phyloP scores from a whole-genome alignment of 2,888 invertebrate species.

The Steinernema hermaphroditum region DNA sequence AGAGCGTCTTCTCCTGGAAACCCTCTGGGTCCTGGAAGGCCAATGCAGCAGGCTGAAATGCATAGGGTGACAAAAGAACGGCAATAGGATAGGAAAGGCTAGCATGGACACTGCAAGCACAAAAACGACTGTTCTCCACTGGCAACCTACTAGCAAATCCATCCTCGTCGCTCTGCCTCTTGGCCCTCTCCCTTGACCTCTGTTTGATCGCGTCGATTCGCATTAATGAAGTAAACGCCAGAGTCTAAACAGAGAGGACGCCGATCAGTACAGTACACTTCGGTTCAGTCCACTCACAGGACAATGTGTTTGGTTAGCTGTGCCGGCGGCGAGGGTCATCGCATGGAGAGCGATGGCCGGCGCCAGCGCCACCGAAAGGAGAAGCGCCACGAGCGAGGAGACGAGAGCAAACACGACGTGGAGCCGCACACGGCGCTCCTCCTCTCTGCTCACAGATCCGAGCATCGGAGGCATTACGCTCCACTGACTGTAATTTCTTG shows the following conservation, averaged over 20 bases:
- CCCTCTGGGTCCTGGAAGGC: not conserved
- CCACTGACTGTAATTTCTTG: not conserved
- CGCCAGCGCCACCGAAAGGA: not conserved
- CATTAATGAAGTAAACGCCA: not conserved
- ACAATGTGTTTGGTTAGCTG: conserved; percentile 11
- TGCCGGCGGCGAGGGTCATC: conserved; percentile 11
- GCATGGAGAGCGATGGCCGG: conserved; percentile 14
- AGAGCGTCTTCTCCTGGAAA: not conserved
- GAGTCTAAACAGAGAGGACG: not conserved
- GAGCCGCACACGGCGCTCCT: not conserved
- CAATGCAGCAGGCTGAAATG: not conserved
- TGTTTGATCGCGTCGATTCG: conserved; percentile 1
- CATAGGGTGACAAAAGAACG: not conserved
- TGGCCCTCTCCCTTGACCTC: not conserved
- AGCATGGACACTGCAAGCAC: no score
- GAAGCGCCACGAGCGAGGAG: conserved; percentile 7
- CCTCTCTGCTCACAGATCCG: not conserved
- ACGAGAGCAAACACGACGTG: conserved; percentile 14
- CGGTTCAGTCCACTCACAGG: not conserved
- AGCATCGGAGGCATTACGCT: not conserved
- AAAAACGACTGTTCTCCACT: no score
- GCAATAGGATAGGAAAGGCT: no score
- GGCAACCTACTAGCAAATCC: not conserved
- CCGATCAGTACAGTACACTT: not conserved
- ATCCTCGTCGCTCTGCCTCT: not conserved